Evolutionary conservation across 1,140 invertebrate genomes (phyloP).

Genomic region (Drosophila yakuba): DNA sequence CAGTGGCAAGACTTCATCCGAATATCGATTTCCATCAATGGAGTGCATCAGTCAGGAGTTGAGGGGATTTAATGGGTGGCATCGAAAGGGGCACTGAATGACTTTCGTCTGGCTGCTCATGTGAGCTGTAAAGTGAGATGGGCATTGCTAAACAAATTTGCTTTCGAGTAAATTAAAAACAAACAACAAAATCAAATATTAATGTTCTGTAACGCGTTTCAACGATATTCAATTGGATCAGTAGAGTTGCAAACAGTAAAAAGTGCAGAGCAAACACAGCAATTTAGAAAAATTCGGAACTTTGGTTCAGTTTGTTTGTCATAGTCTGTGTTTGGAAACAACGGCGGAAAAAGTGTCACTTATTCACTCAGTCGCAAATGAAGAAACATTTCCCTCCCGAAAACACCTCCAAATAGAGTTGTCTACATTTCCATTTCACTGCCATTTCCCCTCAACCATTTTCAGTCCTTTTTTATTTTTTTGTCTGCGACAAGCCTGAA

Average conservation of each 20-base stretch:
- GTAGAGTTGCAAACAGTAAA: conserved; percentile 11
- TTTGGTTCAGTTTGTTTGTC: conserved; percentile 21
- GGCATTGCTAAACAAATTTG: conserved; percentile 62
- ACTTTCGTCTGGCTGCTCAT: conserved; percentile 19
- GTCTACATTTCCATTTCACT: conserved; percentile 48
- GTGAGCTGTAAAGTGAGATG: neutral
- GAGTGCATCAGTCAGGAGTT: conserved; percentile 18
- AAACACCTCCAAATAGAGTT: conserved; percentile 62
- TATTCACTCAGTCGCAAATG: conserved; percentile 63
- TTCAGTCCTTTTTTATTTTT: conserved; percentile 20
- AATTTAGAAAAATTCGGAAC: conserved; percentile 64
- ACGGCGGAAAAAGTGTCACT: conserved; percentile 64
- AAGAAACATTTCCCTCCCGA: conserved; percentile 34
- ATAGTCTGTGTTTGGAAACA: conserved; percentile 32
- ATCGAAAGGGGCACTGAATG: conserved; percentile 4
- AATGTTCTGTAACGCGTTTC: conserved; percentile 61
- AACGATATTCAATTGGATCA: conserved; percentile 54
- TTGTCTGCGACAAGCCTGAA: conserved; percentile 48
- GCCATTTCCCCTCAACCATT: neutral
- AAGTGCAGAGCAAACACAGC: conserved; percentile 50
- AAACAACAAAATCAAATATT: conserved; percentile 79
- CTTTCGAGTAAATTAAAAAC: conserved; percentile 76
- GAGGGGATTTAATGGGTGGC: conserved; percentile 5
- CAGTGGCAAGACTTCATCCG: conserved; percentile 8
- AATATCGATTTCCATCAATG: conserved; percentile 61